These are phyloP conservation scores for Drosophila sproati DNA, from an alignment of 1,140 invertebrate species.

Conservation along the genomic window DNA sequence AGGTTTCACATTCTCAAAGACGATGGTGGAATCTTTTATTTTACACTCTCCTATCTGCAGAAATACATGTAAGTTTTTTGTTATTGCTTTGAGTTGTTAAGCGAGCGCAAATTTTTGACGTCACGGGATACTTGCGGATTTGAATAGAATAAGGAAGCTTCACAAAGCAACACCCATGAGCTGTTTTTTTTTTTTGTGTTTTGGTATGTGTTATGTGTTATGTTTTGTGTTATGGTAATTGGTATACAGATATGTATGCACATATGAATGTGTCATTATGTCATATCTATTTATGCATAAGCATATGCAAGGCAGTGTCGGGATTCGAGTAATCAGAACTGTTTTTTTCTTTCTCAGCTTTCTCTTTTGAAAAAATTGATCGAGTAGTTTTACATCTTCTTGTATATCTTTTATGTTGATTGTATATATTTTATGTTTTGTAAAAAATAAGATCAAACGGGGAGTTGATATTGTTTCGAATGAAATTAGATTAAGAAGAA, in stretches of 20 bases:
- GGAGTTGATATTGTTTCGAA: too few relatives aligned
- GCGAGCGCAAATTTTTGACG: not conserved
- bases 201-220: too few relatives aligned
- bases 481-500: too few relatives aligned
- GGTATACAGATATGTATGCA: not conserved
- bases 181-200: too few relatives aligned
- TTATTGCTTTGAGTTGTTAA: too few relatives aligned
- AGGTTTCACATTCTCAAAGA: constrained; percentile 9
- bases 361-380: not conserved
- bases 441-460: too few relatives aligned
- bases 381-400: too few relatives aligned
- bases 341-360: not conserved
- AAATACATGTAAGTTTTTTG: not conserved
- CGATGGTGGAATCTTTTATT: not conserved
- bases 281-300: too few relatives aligned
- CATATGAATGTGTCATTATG: not conserved
- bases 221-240: too few relatives aligned
- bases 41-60: too few relatives aligned
- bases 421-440: too few relatives aligned
- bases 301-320: not conserved
- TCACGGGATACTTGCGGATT: not conserved
- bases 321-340: not conserved
- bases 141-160: not conserved
- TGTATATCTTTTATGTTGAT: too few relatives aligned
- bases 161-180: not conserved